These are phyloP conservation scores for Limnephilus auricula DNA, from an alignment of 2,888 invertebrate species.

Conservation along the genomic window DNA sequence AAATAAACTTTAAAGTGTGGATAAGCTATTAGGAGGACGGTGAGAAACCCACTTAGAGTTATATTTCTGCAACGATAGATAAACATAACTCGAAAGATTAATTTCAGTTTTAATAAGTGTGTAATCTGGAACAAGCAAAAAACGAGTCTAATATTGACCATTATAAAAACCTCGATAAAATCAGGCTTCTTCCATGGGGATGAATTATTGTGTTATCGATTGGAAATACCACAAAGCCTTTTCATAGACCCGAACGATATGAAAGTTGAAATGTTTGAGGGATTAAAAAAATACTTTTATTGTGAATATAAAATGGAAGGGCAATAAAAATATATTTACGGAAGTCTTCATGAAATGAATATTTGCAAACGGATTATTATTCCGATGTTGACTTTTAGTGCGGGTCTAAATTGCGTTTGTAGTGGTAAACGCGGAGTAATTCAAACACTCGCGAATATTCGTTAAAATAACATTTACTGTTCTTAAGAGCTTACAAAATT, in stretches of 20 bases:
- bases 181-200: constrained; percentile 10
- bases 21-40: too few species aligned
- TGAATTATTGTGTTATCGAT: constrained; percentile 45
- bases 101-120: not conserved
- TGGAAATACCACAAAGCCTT: constrained; percentile 44
- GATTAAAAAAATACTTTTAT: constrained; percentile 45
- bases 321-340: constrained; percentile 45
- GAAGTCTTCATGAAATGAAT: constrained; percentile 15
- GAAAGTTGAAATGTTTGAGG: constrained; percentile 40
- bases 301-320: constrained; percentile 39
- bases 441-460: not conserved
- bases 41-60: too few species aligned
- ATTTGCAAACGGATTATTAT: constrained; percentile 19
- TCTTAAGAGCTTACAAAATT: not conserved
- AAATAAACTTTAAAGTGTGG: too few species aligned
- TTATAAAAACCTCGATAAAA: constrained; percentile 29
- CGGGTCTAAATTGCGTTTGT: not conserved
- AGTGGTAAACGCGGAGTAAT: not conserved
- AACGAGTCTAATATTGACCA: not conserved
- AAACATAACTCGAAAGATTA: not conserved
- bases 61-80: not conserved
- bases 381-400: constrained; percentile 8
- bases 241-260: constrained; percentile 42
- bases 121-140: not conserved
- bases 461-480: not conserved